Percentiles rank a stretch among this genome's conserved stretches.
Evolutionary conservation across 2,888 invertebrate species (phyloP).

Genomic region (Metallyticus violacea): DNA sequence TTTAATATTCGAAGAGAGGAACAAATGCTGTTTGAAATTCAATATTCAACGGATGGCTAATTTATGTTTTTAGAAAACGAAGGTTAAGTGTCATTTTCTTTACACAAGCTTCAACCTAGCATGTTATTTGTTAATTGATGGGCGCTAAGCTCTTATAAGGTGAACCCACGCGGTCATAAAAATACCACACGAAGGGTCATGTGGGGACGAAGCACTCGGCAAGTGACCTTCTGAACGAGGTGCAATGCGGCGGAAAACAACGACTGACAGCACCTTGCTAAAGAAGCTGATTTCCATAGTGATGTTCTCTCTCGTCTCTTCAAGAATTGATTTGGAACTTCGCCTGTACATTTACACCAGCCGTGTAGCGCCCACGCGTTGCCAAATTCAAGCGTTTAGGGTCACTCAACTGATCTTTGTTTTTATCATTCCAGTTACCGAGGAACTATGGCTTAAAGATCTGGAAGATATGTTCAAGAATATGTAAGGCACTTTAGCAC

Average conservation of each 20-base stretch:
- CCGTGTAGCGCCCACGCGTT: not conserved
- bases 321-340: not conserved
- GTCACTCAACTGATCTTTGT: not conserved
- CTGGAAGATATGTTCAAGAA: not conserved
- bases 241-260: not conserved
- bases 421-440: not conserved
- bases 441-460: not conserved
- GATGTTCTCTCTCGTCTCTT: not conserved
- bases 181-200: not conserved
- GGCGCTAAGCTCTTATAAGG: not conserved
- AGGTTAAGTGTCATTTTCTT: not conserved
- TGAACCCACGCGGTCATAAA: not conserved
- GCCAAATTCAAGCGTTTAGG: not conserved
- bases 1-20: not conserved
- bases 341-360: not conserved
- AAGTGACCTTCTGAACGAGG: not conserved
- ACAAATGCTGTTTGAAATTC: not conserved
- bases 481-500: no score
- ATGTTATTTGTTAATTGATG: not conserved
- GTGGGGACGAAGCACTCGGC: not conserved
- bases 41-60: not conserved
- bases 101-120: not conserved
- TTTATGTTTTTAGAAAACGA: not conserved
- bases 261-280: not conserved
- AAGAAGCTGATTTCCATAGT: not conserved